Evolutionary conservation across 2,113 vertebrate species (phyloP).

Genomic region (Pao palembangensis): DNA sequence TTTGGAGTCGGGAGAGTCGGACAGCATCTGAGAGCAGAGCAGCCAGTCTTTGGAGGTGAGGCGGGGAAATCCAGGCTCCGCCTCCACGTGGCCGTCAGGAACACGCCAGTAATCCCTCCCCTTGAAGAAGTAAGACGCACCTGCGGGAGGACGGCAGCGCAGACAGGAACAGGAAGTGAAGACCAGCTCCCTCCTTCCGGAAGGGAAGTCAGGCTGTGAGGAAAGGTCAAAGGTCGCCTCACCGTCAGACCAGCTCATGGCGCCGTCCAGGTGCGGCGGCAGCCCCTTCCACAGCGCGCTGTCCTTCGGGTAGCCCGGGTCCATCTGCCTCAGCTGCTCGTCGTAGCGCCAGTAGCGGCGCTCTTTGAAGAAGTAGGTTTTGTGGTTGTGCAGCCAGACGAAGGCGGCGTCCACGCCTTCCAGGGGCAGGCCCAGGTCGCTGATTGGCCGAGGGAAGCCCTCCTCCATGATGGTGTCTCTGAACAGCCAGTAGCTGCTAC

Average conservation of each 20-base stretch:
- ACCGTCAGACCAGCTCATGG: slow-evolving; percentile 96
- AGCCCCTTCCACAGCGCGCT: slow-evolving; percentile 86
- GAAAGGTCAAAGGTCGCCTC: slow-evolving; percentile 45
- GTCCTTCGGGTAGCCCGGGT: slow-evolving; percentile 87
- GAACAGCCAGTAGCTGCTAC: slow-evolving; percentile 94
- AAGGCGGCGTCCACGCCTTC: slow-evolving; percentile 89
- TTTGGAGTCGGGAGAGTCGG: slow-evolving; percentile 70
- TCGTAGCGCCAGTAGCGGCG: slow-evolving; percentile 89
- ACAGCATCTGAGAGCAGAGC: slow-evolving; percentile 83
- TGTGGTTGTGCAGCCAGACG: slow-evolving; percentile 90
- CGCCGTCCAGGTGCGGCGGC: slow-evolving; percentile 84
- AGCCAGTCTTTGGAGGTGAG: slow-evolving; percentile 91
- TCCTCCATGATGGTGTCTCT: slow-evolving; percentile 94
- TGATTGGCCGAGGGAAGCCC: slow-evolving; percentile 88
- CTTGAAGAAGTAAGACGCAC: slow-evolving; percentile 92
- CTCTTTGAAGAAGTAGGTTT: slow-evolving; percentile 97
- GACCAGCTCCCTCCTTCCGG: not conserved
- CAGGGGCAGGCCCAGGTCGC: slow-evolving; percentile 86
- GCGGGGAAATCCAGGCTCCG: slow-evolving; percentile 80
- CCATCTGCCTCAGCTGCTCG: slow-evolving; percentile 85
- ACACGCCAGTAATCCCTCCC: slow-evolving; percentile 95
- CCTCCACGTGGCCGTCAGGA: slow-evolving; percentile 82
- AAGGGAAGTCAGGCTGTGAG: not conserved
- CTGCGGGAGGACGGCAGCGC: slow-evolving; percentile 55
- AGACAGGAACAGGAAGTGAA: not conserved